A percentile compares a stretch with the other conserved stretches of the same genome.
Evolutionary conservation across 2,888 invertebrate species (phyloP).

Genomic region (Acanthosoma haemorrhoidale): DNA sequence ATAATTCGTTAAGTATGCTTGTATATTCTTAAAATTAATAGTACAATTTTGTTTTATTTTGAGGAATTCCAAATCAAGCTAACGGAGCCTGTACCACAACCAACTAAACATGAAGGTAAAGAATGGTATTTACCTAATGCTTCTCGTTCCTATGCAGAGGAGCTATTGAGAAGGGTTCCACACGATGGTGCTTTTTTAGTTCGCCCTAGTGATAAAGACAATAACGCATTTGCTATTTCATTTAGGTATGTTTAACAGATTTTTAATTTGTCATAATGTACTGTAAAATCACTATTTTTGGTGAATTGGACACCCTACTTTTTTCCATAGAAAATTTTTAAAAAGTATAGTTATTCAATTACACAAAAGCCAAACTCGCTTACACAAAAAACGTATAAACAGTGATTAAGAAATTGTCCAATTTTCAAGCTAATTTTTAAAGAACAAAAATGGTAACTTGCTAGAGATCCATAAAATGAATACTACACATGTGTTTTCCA

Average conservation of each 20-base stretch:
- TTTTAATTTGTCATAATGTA: too few relatives aligned
- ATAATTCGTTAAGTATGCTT: too few relatives aligned
- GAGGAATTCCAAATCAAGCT: slow-evolving; percentile 82
- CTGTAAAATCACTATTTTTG: too few relatives aligned
- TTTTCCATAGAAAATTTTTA: slow-evolving; percentile 26
- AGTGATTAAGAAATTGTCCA: too few relatives aligned
- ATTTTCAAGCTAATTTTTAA: too few relatives aligned
- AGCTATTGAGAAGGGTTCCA: slow-evolving; percentile 73
- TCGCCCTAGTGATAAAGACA: slow-evolving; percentile 81
- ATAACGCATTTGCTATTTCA: slow-evolving; percentile 83
- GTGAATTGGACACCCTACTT: background rate
- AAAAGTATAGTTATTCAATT: too few relatives aligned
- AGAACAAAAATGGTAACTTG: too few relatives aligned
- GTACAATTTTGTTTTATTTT: slow-evolving; percentile 36
- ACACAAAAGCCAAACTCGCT: too few relatives aligned
- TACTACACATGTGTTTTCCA: too few relatives aligned
- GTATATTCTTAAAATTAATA: too few relatives aligned
- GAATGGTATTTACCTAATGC: slow-evolving; percentile 87
- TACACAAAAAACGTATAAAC: too few relatives aligned
- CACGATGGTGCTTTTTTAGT: slow-evolving; percentile 93
- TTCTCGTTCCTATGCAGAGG: slow-evolving; percentile 77
- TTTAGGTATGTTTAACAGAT: slow-evolving; percentile 61
- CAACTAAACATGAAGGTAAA: slow-evolving; percentile 86
- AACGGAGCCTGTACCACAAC: slow-evolving; percentile 88
- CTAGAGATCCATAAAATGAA: too few relatives aligned